Evolutionary conservation across 1,140 invertebrate species (phyloP), one percentile per base, ranked within the genome.

Genomic region (Papilio helenus): DNA sequence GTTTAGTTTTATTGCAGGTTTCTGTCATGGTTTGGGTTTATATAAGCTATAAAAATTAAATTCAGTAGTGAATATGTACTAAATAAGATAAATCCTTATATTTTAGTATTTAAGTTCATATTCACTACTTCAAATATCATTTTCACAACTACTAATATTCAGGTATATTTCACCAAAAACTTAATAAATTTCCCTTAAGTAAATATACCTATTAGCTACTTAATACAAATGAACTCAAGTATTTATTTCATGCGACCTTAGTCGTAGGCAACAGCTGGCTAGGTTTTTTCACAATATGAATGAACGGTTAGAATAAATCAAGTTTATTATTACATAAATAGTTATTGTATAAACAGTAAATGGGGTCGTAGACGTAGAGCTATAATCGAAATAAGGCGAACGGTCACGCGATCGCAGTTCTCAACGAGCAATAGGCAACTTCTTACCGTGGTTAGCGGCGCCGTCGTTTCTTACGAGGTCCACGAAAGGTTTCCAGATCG

Each of bases 401-500:
- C 58, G 4, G 76, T 77, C 76, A 77, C 76, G 76, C 76, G 76
- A 77, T 77, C 76, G 51, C 58, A 39, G 51, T 44, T 49, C 26
- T 65, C 46, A 55, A 76, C 42, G 42, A 74, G 72, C 72, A 74
- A 74, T 46, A 74, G 72, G 20, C 44, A 74, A 74, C 39, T 49
- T 74, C 72, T 46, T 46, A 74, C 72, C 44, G 39, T 49, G n/a
- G 76, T 44, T 77, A 77, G 51, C 51, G 42, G 55, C 58, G 79
- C 81, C 80, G 49, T 71, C 79, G 76, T 81, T 81, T 77, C 77
- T 82, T 76, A 83, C 83, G 46, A 76, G 77, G 82, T 81, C 79
- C 76, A 78, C 80, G 73, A 80, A 82, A 82, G 79, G 82, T 82
- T 80, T 80, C 65, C 46, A 76, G 87, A 89, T 92, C 90, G 84